Evolutionary conservation across 2,113 vertebrate genomes (phyloP).

Genomic region (Psilopogon haemacephalus): DNA sequence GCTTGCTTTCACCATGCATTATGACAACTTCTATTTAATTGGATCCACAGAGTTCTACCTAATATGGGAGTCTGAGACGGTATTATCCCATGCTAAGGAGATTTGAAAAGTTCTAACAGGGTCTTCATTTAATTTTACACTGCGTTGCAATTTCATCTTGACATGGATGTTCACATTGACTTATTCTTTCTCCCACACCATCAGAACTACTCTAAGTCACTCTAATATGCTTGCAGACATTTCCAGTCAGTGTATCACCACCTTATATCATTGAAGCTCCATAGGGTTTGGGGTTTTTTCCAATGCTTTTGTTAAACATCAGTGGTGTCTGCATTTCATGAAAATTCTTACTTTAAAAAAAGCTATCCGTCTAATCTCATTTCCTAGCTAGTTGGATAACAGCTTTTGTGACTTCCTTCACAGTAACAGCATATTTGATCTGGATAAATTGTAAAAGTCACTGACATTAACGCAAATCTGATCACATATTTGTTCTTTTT

Average conservation of each 20-base stretch:
- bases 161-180: background rate
- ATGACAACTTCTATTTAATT: background rate
- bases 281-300: too few relatives aligned
- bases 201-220: background rate
- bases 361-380: background rate
- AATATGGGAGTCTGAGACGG: background rate
- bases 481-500: background rate
- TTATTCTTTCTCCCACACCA: background rate
- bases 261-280: background rate
- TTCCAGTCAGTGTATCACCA: background rate
- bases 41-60: background rate
- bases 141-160: background rate
- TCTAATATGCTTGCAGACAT: background rate
- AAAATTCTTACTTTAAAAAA: background rate
- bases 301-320: background rate
- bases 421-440: background rate
- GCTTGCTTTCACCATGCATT: background rate
- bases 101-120: background rate
- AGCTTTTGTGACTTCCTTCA: background rate
- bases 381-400: background rate
- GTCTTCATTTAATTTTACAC: background rate
- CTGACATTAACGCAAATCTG: background rate
- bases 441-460: background rate
- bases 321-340: background rate
- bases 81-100: background rate